Evolutionary conservation across 2,113 vertebrate genomes (phyloP).

Genomic region (Colaptes auratus): DNA sequence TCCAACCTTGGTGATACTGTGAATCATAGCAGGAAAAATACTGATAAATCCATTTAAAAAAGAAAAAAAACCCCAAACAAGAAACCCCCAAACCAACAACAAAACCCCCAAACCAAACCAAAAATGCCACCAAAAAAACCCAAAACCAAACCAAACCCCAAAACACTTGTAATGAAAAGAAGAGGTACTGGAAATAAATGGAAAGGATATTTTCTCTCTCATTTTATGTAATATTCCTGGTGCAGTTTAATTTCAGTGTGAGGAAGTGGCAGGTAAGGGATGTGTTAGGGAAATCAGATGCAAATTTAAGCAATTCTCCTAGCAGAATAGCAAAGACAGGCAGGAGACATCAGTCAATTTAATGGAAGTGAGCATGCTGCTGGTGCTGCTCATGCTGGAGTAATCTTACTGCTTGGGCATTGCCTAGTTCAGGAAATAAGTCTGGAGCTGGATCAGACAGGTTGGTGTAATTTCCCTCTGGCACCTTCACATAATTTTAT

Average conservation of each 20-base stretch:
- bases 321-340: not conserved
- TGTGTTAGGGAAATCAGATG: not conserved
- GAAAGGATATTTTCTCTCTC: not conserved
- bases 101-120: not conserved
- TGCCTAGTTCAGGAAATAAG: not conserved
- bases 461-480: not conserved
- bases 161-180: not conserved
- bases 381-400: accelerated
- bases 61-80: not conserved
- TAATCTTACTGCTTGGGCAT: not conserved
- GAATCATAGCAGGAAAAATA: not conserved
- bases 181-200: not conserved
- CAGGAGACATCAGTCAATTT: not conserved
- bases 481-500: not conserved
- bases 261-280: not conserved
- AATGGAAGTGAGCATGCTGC: not conserved
- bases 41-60: not conserved
- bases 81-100: not conserved
- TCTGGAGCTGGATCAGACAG: not conserved
- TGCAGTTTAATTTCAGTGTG: not conserved
- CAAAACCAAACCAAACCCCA: too few species aligned
- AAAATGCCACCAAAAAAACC: not conserved
- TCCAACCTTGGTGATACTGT: too few species aligned
- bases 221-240: not conserved
- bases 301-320: not conserved